phyloP scores from a whole-genome alignment of 2,888 invertebrate genomes.

The Drosophila longiperda region DNA sequence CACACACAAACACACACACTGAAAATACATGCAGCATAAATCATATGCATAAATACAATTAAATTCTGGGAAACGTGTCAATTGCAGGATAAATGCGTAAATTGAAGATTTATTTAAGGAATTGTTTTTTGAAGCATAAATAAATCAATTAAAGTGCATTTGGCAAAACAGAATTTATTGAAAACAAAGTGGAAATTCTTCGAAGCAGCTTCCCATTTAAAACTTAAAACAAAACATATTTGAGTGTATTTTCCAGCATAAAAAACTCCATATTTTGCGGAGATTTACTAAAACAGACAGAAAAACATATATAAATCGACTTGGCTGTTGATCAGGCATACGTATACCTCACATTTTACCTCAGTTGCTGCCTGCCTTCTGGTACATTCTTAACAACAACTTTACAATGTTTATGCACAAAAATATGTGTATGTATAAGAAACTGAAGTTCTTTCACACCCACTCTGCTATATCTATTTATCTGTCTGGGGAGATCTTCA shows the following conservation, averaged over 20 bases:
- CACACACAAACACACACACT: slow-evolving; percentile 2
- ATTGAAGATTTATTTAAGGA: slow-evolving; percentile 6
- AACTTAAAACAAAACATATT: not conserved
- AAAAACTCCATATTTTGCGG: too few species aligned
- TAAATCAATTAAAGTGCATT: slow-evolving; percentile 1
- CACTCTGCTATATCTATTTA: not conserved
- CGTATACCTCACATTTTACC: too few species aligned
- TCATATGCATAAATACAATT: slow-evolving; percentile 62
- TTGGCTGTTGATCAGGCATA: too few species aligned
- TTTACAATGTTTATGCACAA: not conserved
- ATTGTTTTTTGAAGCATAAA: not conserved
- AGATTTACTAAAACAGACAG: too few species aligned
- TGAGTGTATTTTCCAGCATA: not conserved
- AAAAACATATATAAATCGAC: too few species aligned
- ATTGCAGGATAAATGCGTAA: slow-evolving; percentile 7
- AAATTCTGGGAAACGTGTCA: slow-evolving; percentile 16
- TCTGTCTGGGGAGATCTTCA: not conserved
- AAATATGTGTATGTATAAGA: not conserved
- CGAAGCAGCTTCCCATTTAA: not conserved
- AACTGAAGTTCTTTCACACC: not conserved
- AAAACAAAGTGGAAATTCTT: not conserved
- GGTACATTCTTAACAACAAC: not conserved
- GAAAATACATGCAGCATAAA: slow-evolving; percentile 46
- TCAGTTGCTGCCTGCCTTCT: not conserved
- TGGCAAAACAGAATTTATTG: not conserved